phyloP scores from a whole-genome alignment of 2,888 invertebrate species.

The Aplocera efformata region DNA sequence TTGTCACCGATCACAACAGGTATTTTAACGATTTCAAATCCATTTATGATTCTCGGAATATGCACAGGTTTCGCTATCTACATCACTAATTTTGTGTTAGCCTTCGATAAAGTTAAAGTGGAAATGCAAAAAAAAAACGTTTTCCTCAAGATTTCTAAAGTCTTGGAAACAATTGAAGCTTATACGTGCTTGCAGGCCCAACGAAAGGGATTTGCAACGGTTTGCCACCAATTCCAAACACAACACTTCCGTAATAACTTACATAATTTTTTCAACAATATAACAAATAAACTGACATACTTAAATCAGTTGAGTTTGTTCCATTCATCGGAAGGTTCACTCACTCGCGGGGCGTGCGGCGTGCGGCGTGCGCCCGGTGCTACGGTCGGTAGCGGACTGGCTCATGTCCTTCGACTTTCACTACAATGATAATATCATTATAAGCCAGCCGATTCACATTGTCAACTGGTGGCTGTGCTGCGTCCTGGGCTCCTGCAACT shows the following conservation, averaged over 20 bases:
- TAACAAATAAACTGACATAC: slow-evolving; percentile 60
- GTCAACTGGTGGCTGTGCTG: slow-evolving; percentile 7
- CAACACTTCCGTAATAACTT: slow-evolving; percentile 40
- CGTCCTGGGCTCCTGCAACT: slow-evolving; percentile 15
- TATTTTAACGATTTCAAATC: slow-evolving; percentile 15
- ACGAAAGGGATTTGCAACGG: slow-evolving; percentile 24
- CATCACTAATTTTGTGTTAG: slow-evolving; percentile 9
- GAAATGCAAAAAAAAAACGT: slow-evolving; percentile 8
- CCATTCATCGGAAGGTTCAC: slow-evolving; percentile 30
- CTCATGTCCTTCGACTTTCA: slow-evolving; percentile 72
- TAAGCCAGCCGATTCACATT: slow-evolving; percentile 32
- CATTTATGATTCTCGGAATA: slow-evolving; percentile 19
- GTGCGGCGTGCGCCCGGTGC: slow-evolving; percentile 29
- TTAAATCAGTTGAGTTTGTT: slow-evolving; percentile 55
- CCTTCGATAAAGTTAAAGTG: slow-evolving; percentile 8
- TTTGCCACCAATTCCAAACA: slow-evolving; percentile 28
- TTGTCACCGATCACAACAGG: slow-evolving; percentile 14
- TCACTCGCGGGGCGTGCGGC: slow-evolving; percentile 26
- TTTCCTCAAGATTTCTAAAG: slow-evolving; percentile 19
- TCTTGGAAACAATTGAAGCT: slow-evolving; percentile 23
- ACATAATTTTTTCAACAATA: slow-evolving; percentile 39
- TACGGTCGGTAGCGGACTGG: slow-evolving; percentile 53
- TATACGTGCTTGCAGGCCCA: slow-evolving; percentile 31
- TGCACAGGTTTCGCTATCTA: slow-evolving; percentile 11
- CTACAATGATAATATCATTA: slow-evolving; percentile 54